These are phyloP conservation scores for Bombyx mori DNA, from an alignment of 1,140 invertebrate genomes.

Conservation along the genomic window ASM3026992v2 NC_085125.1:10585501-10586000, in stretches of 20 bases:
- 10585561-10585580: conserved; percentile 8
- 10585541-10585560: too few species aligned
- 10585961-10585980: conserved; percentile 1
- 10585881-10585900: conserved; percentile 19
- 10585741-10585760: conserved; percentile 30
- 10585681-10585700: conserved; percentile 45
- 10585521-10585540: conserved; percentile 16
- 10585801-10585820: conserved; percentile 9
- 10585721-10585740: conserved; percentile 38
- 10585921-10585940: conserved; percentile 9
- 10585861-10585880: conserved; percentile 4
- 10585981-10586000: conserved; percentile 14
- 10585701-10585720: conserved; percentile 48
- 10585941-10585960: conserved; percentile 5
- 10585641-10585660: conserved; percentile 12
- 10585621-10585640: conserved; percentile 28
- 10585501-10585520: too few species aligned
- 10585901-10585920: conserved; percentile 27
- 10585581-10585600: conserved; percentile 48
- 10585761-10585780: conserved; percentile 1
- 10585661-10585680: conserved; percentile 27
- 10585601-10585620: conserved; percentile 35
- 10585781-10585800: conserved; percentile 15
- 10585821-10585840: conserved; percentile 4
- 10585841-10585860: not conserved